Evolutionary conservation across 2,113 vertebrate genomes (phyloP).

Genomic region (Entomyzon cyanotis): DNA sequence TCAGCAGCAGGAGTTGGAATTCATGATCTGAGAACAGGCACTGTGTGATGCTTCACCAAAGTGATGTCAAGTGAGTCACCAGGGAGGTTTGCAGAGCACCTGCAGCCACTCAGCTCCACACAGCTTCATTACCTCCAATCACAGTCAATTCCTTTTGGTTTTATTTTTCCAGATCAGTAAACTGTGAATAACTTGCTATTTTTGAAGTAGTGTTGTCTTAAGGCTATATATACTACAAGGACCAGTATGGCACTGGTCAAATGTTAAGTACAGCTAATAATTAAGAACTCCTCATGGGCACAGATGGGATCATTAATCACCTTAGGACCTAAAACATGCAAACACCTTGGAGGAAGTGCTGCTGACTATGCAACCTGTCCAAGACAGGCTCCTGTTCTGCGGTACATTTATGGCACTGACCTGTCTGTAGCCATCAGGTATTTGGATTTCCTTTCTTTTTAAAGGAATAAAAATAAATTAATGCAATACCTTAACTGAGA

Average conservation of each 20-base stretch:
- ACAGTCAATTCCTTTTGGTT: neutral
- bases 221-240: neutral
- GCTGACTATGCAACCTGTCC: conserved; percentile 66
- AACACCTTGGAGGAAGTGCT: conserved; percentile 41
- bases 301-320: neutral
- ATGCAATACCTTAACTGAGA: conserved; percentile 30
- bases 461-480: conserved; percentile 59
- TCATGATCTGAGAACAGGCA: neutral
- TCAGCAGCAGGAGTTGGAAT: neutral
- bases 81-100: neutral
- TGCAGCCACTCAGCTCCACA: neutral
- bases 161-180: neutral
- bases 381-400: conserved; percentile 42
- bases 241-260: conserved; percentile 3
- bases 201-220: conserved; percentile 18
- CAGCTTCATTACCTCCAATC: conserved; percentile 15
- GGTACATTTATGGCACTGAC: conserved; percentile 48
- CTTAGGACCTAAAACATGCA: neutral
- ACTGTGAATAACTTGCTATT: conserved; percentile 13
- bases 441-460: conserved; percentile 62
- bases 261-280: neutral
- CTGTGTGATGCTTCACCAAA: conserved; percentile 21
- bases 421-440: conserved; percentile 57
- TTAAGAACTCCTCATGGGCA: neutral
- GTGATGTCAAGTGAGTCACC: neutral